Evolutionary conservation across 2,888 invertebrate species (phyloP).

Genomic region (Tubulanus polymorphus): DNA sequence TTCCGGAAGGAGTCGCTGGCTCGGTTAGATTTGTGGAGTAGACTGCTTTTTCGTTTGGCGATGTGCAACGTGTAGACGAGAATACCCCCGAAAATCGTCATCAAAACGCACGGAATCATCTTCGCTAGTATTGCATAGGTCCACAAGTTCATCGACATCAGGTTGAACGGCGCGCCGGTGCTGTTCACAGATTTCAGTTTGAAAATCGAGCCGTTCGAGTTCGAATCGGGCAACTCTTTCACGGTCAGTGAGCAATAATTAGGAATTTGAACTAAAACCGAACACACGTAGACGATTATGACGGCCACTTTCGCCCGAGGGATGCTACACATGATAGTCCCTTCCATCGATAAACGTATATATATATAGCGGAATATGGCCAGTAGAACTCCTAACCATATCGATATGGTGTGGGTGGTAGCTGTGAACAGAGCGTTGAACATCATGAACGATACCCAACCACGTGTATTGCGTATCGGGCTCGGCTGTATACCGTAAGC

Average conservation of each 20-base stretch:
- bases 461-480: constrained; percentile 38
- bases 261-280: constrained; percentile 77
- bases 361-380: constrained; percentile 80
- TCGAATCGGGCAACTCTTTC: constrained; percentile 16
- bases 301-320: constrained; percentile 72
- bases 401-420: constrained; percentile 83
- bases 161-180: constrained; percentile 25
- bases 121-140: constrained; percentile 89
- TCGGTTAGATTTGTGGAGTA: constrained; percentile 3
- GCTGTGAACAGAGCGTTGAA: constrained; percentile 87
- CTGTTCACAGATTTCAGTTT: constrained; percentile 27
- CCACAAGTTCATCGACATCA: constrained; percentile 67
- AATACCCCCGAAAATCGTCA: constrained; percentile 65
- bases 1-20: constrained; percentile 5
- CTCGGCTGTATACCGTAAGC: constrained; percentile 23
- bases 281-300: constrained; percentile 76
- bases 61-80: constrained; percentile 35
- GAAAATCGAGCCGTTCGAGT: constrained; percentile 24
- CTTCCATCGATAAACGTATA: constrained; percentile 71
- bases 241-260: constrained; percentile 78
- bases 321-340: constrained; percentile 62
- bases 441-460: constrained; percentile 53
- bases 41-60: constrained; percentile 9
- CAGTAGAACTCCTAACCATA: constrained; percentile 84
- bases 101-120: constrained; percentile 79